A percentile compares a stretch with the other conserved stretches of the same genome.
Evolutionary conservation across 2,797 vertebrate genomes (phyloP).

Genomic region (Cheirogaleus major): DNA sequence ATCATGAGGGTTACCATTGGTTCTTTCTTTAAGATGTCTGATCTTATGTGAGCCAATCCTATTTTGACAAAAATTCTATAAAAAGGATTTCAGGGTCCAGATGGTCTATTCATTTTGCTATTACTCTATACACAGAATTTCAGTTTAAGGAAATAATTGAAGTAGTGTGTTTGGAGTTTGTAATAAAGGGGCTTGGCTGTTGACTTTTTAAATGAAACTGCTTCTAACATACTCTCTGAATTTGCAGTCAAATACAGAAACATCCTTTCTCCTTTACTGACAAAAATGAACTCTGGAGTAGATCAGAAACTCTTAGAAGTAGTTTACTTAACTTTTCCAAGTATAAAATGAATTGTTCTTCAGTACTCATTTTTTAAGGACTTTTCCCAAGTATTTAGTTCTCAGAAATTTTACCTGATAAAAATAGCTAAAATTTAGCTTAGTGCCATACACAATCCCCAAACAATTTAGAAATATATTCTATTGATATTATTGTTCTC

Average conservation of each 20-base stretch:
- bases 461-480: neutral
- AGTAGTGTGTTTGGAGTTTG: neutral
- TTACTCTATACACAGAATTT: neutral
- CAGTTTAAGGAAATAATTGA: neutral
- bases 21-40: slow-evolving; percentile 7
- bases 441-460: neutral
- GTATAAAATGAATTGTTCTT: slow-evolving; percentile 20
- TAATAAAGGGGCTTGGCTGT: neutral
- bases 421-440: neutral
- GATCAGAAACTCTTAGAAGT: neutral
- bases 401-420: slow-evolving; percentile 6
- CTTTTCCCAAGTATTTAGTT: slow-evolving; percentile 30
- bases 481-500: neutral
- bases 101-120: neutral
- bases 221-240: neutral
- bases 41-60: neutral
- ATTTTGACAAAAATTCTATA: neutral
- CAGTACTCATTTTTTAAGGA: neutral
- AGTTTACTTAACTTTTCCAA: neutral
- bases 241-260: neutral
- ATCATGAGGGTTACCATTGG: neutral
- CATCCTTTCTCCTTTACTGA: neutral
- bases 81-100: neutral
- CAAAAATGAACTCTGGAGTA: neutral
- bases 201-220: neutral